Percentiles rank a stretch among this genome's conserved stretches.
Conservation (phyloP, 2,888 invertebrate genomes). For the Nomada lathburiana region DNA sequence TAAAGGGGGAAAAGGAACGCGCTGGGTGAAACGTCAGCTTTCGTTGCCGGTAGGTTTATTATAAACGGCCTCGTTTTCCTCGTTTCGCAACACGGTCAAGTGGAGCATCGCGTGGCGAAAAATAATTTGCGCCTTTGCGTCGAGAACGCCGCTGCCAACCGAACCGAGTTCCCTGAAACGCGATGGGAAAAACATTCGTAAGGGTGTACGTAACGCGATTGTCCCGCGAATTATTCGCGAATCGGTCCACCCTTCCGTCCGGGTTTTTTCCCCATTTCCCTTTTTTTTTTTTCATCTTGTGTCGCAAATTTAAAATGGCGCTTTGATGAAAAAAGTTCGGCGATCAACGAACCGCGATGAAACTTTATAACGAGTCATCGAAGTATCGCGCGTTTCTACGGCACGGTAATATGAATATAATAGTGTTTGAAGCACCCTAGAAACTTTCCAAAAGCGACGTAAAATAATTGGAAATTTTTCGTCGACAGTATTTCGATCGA, state of each 20-base stretch:
- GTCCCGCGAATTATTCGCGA: slow-evolving; percentile 2
- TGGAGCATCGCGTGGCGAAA: slow-evolving; percentile 71
- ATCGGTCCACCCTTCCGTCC: not conserved
- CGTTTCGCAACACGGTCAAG: slow-evolving; percentile 73
- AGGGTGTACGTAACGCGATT: not conserved
- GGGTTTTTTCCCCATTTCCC: not conserved
- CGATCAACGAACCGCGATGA: slow-evolving; percentile 19
- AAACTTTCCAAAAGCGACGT: slow-evolving; percentile 12
- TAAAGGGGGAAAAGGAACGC: slow-evolving; percentile 26
- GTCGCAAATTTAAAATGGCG: slow-evolving; percentile 12
- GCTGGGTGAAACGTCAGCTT: slow-evolving; percentile 58
- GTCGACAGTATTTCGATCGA: not conserved
- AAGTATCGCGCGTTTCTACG: slow-evolving; percentile 26
- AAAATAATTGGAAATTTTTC: slow-evolving; percentile 25
- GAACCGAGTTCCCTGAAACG: slow-evolving; percentile 5
- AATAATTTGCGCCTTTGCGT: slow-evolving; percentile 68
- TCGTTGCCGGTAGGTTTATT: slow-evolving; percentile 70
- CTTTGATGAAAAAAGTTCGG: slow-evolving; percentile 47
- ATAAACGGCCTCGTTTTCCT: slow-evolving; percentile 74
- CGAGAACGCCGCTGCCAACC: slow-evolving; percentile 38
- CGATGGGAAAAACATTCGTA: slow-evolving; percentile 19
- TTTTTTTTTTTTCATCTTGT: not conserved
- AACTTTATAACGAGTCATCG: slow-evolving; percentile 49
- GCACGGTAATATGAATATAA: slow-evolving; percentile 28
- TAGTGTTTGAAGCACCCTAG: not conserved